These are phyloP conservation scores for Eustalomyia histrio DNA, from an alignment of 2,888 invertebrate species.

Conservation along the genomic window DNA sequence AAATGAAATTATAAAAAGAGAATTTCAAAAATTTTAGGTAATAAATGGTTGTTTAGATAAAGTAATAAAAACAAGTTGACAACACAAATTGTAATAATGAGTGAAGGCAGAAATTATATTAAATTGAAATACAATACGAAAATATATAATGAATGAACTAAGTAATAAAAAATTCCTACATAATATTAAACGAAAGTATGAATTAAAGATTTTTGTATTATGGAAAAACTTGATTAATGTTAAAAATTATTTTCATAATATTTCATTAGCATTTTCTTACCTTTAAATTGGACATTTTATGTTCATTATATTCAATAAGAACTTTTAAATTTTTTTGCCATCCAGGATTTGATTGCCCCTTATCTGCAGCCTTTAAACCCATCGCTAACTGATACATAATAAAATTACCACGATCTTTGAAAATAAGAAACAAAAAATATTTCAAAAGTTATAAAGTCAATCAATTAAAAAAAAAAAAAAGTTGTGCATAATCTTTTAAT, in stretches of 20 bases:
- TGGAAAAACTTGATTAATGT: no score
- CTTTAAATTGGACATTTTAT: not conserved
- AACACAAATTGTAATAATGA: not conserved
- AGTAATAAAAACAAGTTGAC: not conserved
- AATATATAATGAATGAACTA: no score
- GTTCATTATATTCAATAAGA: not conserved
- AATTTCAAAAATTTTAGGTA: not conserved
- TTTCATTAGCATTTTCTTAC: slow-evolving; percentile 3
- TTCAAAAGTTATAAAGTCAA: slow-evolving; percentile 3
- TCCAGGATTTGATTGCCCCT: not conserved
- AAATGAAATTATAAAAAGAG: slow-evolving; percentile 2
- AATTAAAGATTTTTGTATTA: no score
- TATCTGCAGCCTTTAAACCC: not conserved
- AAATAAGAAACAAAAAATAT: not conserved
- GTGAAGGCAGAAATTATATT: not conserved
- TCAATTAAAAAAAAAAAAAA: not conserved
- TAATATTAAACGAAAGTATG: no score
- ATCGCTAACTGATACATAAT: slow-evolving; percentile 37
- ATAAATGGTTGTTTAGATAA: not conserved
- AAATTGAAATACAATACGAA: no score
- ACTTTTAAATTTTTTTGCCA: slow-evolving; percentile 7
- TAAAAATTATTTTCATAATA: no score
- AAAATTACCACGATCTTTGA: slow-evolving; percentile 45
- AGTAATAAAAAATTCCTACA: no score
- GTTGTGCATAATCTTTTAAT: no score